A percentile compares a stretch with the other conserved stretches of the same genome.
phyloP scores from a whole-genome alignment of 2,113 vertebrate genomes.

The Turdus rufiventris region DNA sequence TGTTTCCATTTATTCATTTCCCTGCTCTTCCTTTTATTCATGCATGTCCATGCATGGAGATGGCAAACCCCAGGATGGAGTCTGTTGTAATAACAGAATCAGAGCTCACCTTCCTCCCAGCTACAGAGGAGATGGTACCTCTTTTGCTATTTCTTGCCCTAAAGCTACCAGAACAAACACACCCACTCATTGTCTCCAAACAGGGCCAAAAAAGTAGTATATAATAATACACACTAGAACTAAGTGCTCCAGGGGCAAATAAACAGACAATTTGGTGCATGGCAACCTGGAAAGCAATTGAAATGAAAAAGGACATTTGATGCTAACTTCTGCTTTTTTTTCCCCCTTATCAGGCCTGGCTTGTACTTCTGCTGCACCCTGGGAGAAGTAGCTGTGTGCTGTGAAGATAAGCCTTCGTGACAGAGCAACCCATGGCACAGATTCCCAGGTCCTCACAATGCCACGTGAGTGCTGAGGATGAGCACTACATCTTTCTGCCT shows the following conservation, averaged over 20 bases:
- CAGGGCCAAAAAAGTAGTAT: conserved; percentile 21
- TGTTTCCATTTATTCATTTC: background rate
- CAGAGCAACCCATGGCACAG: background rate
- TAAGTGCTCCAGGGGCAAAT: conserved; percentile 38
- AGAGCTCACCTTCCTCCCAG: background rate
- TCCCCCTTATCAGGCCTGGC: background rate
- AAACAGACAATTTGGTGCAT: background rate
- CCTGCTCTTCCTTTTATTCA: background rate
- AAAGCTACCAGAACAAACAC: conserved; percentile 44
- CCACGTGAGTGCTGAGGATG: background rate
- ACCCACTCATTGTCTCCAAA: conserved; percentile 24
- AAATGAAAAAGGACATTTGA: conserved; percentile 17
- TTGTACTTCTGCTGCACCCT: conserved; percentile 12
- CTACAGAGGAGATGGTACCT: background rate
- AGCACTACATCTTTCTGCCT: background rate
- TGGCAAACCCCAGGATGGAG: background rate
- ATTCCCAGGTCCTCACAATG: background rate
- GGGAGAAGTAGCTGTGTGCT: background rate
- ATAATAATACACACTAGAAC: background rate
- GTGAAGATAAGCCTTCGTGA: background rate
- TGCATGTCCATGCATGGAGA: conserved; percentile 6
- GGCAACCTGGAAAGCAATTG: conserved; percentile 17
- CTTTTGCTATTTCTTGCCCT: conserved; percentile 25
- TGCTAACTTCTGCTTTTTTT: background rate
- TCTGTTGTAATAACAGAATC: conserved; percentile 4